Conservation (phyloP, 2,888 invertebrate species). For the Epirrhoe alternata region DNA sequence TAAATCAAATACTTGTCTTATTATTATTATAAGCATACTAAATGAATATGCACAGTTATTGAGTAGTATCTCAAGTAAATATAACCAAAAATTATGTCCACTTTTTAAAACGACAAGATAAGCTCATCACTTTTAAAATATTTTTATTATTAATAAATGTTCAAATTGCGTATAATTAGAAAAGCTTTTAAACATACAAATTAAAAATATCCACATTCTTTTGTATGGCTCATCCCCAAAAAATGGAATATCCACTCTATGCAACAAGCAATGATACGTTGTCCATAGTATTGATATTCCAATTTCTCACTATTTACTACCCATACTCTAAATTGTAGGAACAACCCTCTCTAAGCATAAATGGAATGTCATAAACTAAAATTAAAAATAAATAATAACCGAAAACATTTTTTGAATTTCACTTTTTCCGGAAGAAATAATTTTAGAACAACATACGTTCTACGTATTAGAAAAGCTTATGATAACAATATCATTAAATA, state of each 20-base stretch:
- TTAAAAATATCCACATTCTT: slow-evolving; percentile 47
- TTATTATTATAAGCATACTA: no score
- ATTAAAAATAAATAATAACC: slow-evolving; percentile 63
- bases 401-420: slow-evolving; percentile 35
- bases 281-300: slow-evolving; percentile 29
- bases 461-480: slow-evolving; percentile 70
- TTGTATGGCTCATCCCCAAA: slow-evolving; percentile 44
- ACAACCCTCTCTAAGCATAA: slow-evolving; percentile 68
- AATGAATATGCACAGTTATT: no score
- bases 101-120: not conserved
- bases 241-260: slow-evolving; percentile 27
- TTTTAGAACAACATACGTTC: slow-evolving; percentile 66
- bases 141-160: slow-evolving; percentile 38
- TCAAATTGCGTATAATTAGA: slow-evolving; percentile 47
- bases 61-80: no score
- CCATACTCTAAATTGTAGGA: slow-evolving; percentile 70
- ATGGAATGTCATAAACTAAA: slow-evolving; percentile 64
- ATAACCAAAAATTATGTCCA: no score
- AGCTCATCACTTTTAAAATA: slow-evolving; percentile 4
- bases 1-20: no score
- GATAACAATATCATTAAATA: slow-evolving; percentile 80
- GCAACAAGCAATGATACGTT: not conserved
- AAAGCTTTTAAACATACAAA: slow-evolving; percentile 50
- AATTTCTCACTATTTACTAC: slow-evolving; percentile 47
- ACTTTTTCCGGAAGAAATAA: slow-evolving; percentile 36